These are phyloP conservation scores for Thumatha senex DNA, from an alignment of 2,888 invertebrate species.

Conservation along the genomic window DNA sequence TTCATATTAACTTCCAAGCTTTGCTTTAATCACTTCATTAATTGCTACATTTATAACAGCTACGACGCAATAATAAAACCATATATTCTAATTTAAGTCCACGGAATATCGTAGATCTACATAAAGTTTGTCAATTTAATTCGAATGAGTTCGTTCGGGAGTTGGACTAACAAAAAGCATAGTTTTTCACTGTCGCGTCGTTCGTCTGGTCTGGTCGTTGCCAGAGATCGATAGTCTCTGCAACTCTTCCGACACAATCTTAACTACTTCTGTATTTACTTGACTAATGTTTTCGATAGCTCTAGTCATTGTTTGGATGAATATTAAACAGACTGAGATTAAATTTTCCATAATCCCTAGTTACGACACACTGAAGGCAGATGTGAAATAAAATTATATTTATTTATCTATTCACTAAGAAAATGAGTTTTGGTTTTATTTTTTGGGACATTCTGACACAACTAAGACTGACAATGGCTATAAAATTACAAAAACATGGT, in stretches of 20 bases:
- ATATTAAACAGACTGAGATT: constrained; percentile 2
- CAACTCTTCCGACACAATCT: constrained; percentile 50
- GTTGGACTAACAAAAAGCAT: constrained; percentile 60
- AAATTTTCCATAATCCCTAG: neutral
- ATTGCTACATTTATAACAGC: too few species aligned
- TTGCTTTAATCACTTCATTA: too few species aligned
- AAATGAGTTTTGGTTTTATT: neutral
- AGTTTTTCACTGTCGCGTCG: constrained; percentile 71
- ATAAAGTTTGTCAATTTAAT: constrained; percentile 45
- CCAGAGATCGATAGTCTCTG: constrained; percentile 66
- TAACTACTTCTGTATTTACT: constrained; percentile 31
- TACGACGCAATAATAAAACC: constrained; percentile 3
- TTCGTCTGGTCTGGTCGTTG: constrained; percentile 56
- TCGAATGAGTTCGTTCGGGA: constrained; percentile 43
- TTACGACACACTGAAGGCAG: neutral
- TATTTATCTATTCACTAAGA: too few species aligned
- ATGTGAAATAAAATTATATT: too few species aligned
- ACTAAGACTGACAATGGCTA: too few species aligned
- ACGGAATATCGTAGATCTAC: constrained; percentile 25
- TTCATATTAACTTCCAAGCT: too few species aligned
- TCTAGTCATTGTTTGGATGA: constrained; percentile 7
- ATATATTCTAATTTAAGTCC: constrained; percentile 22
- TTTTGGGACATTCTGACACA: too few species aligned
- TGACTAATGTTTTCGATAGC: constrained; percentile 31
- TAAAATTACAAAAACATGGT: too few species aligned